phyloP scores from a whole-genome alignment of 2,888 invertebrate genomes.

The Eudiplozoon nipponicum region DNA sequence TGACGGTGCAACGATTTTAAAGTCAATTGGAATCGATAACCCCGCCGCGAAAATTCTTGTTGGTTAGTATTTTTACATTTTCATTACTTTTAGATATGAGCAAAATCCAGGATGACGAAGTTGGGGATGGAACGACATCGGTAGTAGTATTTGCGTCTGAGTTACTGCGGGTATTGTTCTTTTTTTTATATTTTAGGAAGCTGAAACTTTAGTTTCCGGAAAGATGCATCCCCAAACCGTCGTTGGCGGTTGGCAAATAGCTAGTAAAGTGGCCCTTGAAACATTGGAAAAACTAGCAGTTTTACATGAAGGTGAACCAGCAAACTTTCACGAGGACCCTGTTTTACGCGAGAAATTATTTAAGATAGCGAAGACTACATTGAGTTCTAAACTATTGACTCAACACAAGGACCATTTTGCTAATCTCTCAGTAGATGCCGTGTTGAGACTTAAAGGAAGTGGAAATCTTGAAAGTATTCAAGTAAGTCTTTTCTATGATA shows the following conservation, averaged over 20 bases:
- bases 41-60: constrained; percentile 91
- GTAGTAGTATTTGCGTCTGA: constrained; percentile 80
- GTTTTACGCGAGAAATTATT: constrained; percentile 54
- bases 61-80: constrained; percentile 23
- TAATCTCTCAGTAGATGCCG: constrained; percentile 68
- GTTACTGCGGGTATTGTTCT: constrained; percentile 35
- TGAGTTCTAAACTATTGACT: constrained; percentile 80
- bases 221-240: constrained; percentile 73
- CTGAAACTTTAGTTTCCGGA: constrained; percentile 72
- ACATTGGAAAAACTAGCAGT: constrained; percentile 27
- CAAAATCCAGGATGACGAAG: constrained; percentile 87
- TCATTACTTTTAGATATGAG: constrained; percentile 42
- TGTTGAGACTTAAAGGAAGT: constrained; percentile 64
- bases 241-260: constrained; percentile 35
- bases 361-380: constrained; percentile 79
- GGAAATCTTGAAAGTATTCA: constrained; percentile 60
- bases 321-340: constrained; percentile 36
- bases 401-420: constrained; percentile 88
- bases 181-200: constrained; percentile 33
- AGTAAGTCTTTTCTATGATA: background rate
- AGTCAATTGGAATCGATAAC: constrained; percentile 78
- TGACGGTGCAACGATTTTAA: constrained; percentile 88
- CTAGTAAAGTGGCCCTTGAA: constrained; percentile 48
- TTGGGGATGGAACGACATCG: constrained; percentile 97
- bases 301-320: background rate